Evolutionary conservation across 2,888 invertebrate genomes (phyloP).

Genomic region (Ectobius pallidus): DNA sequence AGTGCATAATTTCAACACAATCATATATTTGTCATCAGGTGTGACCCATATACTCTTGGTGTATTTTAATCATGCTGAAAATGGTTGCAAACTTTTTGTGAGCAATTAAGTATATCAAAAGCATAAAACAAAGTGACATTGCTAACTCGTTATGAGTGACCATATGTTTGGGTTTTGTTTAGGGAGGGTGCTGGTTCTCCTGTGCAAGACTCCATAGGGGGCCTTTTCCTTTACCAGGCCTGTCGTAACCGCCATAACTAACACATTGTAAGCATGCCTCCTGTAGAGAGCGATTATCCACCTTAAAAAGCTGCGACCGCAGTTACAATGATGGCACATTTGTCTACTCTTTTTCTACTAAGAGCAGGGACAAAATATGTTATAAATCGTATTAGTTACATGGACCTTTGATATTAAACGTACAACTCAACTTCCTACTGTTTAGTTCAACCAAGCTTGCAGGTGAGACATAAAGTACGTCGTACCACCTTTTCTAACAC

Average conservation of each 20-base stretch:
- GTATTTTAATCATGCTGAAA: too few species aligned
- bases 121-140: too few species aligned
- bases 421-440: background rate
- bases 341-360: conserved; percentile 10
- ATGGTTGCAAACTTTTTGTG: too few species aligned
- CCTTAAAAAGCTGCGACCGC: background rate
- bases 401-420: background rate
- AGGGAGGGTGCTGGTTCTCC: conserved; percentile 12
- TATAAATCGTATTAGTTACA: background rate
- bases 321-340: conserved; percentile 16
- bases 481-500: too few species aligned
- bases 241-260: conserved; percentile 26
- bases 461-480: background rate
- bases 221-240: conserved; percentile 22
- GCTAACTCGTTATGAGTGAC: too few species aligned
- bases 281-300: conserved; percentile 25
- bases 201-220: conserved; percentile 16
- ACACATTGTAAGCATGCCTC: conserved; percentile 12
- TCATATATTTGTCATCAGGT: too few species aligned
- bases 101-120: too few species aligned
- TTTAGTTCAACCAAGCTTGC: background rate
- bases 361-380: background rate
- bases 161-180: conserved; percentile 14
- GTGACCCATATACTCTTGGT: too few species aligned
- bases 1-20: too few species aligned